Base-by-base conservation (phyloP, 1,140 invertebrate species). In the Calephelis nemesis region DNA sequence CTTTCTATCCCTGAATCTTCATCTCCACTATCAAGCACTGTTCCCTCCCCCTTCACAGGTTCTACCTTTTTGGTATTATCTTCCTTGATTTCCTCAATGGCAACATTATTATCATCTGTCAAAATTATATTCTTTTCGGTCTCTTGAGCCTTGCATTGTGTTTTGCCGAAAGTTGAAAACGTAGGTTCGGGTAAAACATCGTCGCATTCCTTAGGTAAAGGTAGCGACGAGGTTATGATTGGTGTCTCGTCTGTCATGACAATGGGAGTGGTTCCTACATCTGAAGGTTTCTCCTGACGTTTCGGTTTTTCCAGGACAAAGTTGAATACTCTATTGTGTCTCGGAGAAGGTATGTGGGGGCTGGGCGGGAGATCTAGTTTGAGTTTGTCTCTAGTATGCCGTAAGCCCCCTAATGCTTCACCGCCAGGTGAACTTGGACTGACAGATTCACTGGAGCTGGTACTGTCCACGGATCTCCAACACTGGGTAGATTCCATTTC, bases 371-470 rank as follows among this genome's bases (percentile, higher is more conserved):
- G 86, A 86, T 96, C 95, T 6, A 96, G 90, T 79, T 95, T 96
- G 12, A 96, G 91, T 72, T 93, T 93, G 79, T 95, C 94, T 70
- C 95, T 88, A 1, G 95, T 96, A 77, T 96, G 96, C 47, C 95
- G 87, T 11, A 96, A 83, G 19, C 96, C 95, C n/a, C 96, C 96
- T 12, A 96, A 83, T 12, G 83, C 84, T 49, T 82, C 81, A 12
- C 77, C 82, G 11, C 84, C 83, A 0, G 90, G 90, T 4, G 88
- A 90, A 70, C 82, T 83, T 1, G 87, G 87, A 58, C 85, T 88
- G 11, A 85, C 85, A 0, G 85, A 88, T 54, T 89, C 86, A 63
- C 85, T 85, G 19, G 87, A 90, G 63, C 89, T 90, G 63, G 80
- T 84, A 63, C 89, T 90, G 69, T 90, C 85, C 39, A 78, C 68